Percentiles rank a stretch among this genome's conserved stretches.
phyloP scores from a whole-genome alignment of 2,113 vertebrate genomes.

The Danio rerio region GRCz12tu NC_133186.1:12224001-12224500 shows the following conservation, averaged over 20 bases:
- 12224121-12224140: no score
- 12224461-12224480: constrained; percentile 28
- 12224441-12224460: background rate
- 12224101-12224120: no score
- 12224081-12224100: no score
- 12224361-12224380: constrained; percentile 79
- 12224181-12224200: background rate
- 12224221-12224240: constrained; percentile 88
- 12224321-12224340: no score
- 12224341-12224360: constrained; percentile 52
- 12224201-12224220: constrained; percentile 68
- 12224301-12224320: constrained; percentile 49
- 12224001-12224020: no score
- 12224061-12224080: no score
- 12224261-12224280: constrained; percentile 84
- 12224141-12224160: no score
- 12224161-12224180: no score
- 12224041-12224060: no score
- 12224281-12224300: constrained; percentile 72
- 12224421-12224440: no score
- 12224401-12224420: no score
- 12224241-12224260: constrained; percentile 91
- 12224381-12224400: constrained; percentile 30
- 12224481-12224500: constrained; percentile 91
- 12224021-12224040: no score